Evolutionary conservation across 2,797 vertebrate species (phyloP).

Genomic region (Buphagus erythrorhynchus): DNA sequence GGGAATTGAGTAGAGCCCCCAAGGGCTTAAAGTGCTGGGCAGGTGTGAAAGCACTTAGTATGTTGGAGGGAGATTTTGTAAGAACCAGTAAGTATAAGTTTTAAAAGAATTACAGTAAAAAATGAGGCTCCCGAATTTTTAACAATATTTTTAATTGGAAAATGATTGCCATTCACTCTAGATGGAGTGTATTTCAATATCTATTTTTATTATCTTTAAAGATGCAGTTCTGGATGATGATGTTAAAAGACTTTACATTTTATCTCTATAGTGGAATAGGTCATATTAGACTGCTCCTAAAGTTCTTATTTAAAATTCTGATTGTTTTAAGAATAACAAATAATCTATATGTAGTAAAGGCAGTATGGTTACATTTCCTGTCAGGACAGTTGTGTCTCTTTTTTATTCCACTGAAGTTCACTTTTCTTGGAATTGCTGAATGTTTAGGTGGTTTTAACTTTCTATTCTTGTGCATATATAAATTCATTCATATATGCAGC

Average conservation of each 20-base stretch:
- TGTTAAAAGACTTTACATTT: not conserved
- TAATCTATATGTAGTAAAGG: not conserved
- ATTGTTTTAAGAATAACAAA: not conserved
- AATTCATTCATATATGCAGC: not conserved
- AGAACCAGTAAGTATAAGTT: not conserved
- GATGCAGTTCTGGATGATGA: not conserved
- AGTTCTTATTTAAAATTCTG: not conserved
- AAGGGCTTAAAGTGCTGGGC: not conserved
- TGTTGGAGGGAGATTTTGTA: not conserved
- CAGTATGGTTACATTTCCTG: not conserved
- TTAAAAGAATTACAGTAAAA: not conserved
- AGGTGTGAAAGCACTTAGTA: not conserved
- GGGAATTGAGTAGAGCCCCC: not conserved
- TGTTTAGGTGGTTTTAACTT: not conserved
- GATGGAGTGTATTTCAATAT: not conserved
- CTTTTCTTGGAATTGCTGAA: not conserved
- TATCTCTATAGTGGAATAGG: not conserved
- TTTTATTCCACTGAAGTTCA: not conserved
- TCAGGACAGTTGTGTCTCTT: not conserved
- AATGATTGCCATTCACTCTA: not conserved
- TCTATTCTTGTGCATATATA: not conserved
- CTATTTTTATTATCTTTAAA: not conserved
- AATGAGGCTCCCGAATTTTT: not conserved
- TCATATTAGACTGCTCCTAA: not conserved
- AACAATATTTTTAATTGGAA: not conserved